These are phyloP conservation scores for Coremacera marginata DNA, from an alignment of 2,888 invertebrate species.

Conservation along the genomic window DNA sequence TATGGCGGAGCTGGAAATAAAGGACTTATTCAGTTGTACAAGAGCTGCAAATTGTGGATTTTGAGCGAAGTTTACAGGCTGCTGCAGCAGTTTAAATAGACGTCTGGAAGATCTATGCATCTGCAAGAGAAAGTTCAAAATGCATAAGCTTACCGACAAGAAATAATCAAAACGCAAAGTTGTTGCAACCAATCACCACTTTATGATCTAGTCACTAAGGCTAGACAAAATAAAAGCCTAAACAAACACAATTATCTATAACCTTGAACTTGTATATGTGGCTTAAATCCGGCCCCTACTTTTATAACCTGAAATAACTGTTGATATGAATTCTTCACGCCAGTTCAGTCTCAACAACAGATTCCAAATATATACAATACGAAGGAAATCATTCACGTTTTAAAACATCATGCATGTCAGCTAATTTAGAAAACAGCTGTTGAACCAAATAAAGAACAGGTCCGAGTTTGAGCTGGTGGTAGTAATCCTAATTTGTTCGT, in stretches of 20 bases:
- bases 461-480: too few relatives aligned
- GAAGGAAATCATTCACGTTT: too few relatives aligned
- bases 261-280: too few relatives aligned
- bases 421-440: too few relatives aligned
- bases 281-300: too few relatives aligned
- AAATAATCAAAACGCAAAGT: conserved; percentile 1
- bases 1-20: background rate
- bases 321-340: background rate
- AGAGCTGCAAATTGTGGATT: conserved; percentile 21
- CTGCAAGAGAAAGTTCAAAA: conserved; percentile 46
- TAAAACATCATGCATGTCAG: too few relatives aligned
- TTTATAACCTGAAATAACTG: background rate
- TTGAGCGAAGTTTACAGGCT: conserved; percentile 21
- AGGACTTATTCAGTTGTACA: background rate
- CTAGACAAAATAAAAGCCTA: too few relatives aligned
- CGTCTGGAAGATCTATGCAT: conserved; percentile 54
- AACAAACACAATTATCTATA: background rate
- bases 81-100: conserved; percentile 27
- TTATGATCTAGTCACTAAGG: too few relatives aligned
- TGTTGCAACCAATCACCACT: background rate
- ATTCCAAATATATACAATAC: too few relatives aligned
- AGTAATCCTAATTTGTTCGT: too few relatives aligned
- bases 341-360: too few relatives aligned
- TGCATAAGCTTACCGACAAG: background rate
- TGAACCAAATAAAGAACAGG: too few relatives aligned